These are phyloP conservation scores for Phyllopteryx taeniolatus DNA, from an alignment of 2,113 vertebrate species.

Conservation along the genomic window DNA sequence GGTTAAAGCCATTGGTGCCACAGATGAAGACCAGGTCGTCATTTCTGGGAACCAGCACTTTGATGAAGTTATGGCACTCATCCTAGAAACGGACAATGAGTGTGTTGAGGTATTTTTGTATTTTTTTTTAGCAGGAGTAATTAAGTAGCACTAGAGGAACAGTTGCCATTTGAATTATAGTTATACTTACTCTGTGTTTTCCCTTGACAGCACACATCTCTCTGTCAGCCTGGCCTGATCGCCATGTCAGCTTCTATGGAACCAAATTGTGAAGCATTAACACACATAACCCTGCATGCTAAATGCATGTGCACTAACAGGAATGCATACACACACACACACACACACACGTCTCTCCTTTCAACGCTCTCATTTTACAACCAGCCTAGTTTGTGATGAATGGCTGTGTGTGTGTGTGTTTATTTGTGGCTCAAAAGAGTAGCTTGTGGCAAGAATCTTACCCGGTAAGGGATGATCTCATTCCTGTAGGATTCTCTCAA, in stretches of 20 bases:
- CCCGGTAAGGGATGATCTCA: constrained; percentile 92
- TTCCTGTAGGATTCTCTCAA: constrained; percentile 91
- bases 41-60: constrained; percentile 96
- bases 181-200: constrained; percentile 87
- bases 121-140: neutral
- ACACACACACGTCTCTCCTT: constrained; percentile 18
- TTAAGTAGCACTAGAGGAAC: constrained; percentile 4
- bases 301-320: constrained; percentile 13
- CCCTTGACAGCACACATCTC: constrained; percentile 97
- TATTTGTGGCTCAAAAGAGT: constrained; percentile 38
- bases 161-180: neutral
- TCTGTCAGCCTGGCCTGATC: constrained; percentile 88
- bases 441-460: constrained; percentile 67
- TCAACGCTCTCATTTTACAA: constrained; percentile 50
- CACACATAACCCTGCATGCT: neutral
- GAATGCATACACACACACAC: neutral
- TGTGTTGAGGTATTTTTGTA: constrained; percentile 7
- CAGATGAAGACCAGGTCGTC: constrained; percentile 97
- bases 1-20: constrained; percentile 96
- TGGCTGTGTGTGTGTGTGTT: constrained; percentile 34
- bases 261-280: constrained; percentile 23
- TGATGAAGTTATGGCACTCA: constrained; percentile 99
- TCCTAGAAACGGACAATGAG: constrained; percentile 74
- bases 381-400: constrained; percentile 51
- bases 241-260: constrained; percentile 92